Evolutionary conservation across 2,113 vertebrate genomes (phyloP), one percentile per base, ranked within the genome.

Genomic region (Macquaria australasica): DNA sequence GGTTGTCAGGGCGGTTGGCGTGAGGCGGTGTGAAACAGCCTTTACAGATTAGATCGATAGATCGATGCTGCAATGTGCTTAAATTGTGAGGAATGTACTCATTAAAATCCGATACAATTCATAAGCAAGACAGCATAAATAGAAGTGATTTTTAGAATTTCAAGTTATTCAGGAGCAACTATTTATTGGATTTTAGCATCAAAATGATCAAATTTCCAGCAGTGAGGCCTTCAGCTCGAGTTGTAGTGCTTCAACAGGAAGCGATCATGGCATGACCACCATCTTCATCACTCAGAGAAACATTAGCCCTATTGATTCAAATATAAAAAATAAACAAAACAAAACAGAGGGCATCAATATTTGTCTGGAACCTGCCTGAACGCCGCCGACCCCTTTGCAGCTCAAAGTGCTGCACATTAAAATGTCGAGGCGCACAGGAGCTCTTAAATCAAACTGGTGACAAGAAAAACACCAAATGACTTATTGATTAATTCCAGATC

Each of bases 401-500:
- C 77, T 78, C 28, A 56, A 55, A 60, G 34, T 23, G 60, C 78
- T 28, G 39, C 34, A 28, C 64, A 23, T 79, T 48, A 73, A 86
- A 84, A 82, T 48, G 25, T 50, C 2, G 23, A 11, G 48, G 28
- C 1, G 1, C 6, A 23, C 18, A 39, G 37, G 21, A 50, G 48
- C 41, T 81, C 79, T 81, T 50, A n/a, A 75, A 63, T 83, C 55
- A 76, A 31, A 85, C 0, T 28, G 0, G 50, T 53, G 73, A 71
- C 64, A 73, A 0, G 56, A 71, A 82, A 34, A 84, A 77, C 77
- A 73, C 31, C 21, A 21, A 81, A 66, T 37, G 39, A 77, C 71
- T 69, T 55, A 71, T 56, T 79, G 37, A 90, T 86, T 86, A 45
- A 74, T 77, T 14, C 55, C n/a, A 8, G 79, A 78, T 89, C 78